phyloP scores from a whole-genome alignment of 2,797 vertebrate species.

The Phaenicophaeus curvirostris region DNA sequence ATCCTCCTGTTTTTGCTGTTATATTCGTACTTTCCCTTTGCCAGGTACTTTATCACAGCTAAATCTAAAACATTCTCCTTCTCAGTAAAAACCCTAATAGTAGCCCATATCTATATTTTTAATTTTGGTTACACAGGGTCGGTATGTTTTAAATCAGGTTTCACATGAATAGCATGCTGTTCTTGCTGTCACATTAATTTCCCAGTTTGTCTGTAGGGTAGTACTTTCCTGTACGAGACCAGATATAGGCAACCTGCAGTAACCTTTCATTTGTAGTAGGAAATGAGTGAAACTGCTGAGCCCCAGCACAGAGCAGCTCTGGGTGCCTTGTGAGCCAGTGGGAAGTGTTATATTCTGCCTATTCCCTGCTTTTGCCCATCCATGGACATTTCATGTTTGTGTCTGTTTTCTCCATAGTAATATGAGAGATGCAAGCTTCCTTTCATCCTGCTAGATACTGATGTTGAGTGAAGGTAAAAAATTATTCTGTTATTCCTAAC shows the following conservation, averaged over 20 bases:
- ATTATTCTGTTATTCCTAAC: neutral
- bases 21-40: neutral
- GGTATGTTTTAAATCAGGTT: neutral
- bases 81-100: neutral
- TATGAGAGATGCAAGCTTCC: neutral
- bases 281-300: neutral
- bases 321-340: fast-evolving
- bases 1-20: neutral
- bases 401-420: neutral
- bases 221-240: neutral
- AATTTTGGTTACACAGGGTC: too few species aligned
- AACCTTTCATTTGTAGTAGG: fast-evolving
- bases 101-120: fast-evolving
- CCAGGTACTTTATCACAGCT: neutral
- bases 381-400: fast-evolving
- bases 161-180: fast-evolving
- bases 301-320: neutral
- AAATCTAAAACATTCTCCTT: neutral
- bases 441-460: neutral
- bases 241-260: neutral
- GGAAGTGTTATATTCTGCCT: neutral
- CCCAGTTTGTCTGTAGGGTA: neutral
- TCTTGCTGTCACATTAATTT: neutral
- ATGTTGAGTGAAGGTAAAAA: neutral
- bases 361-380: neutral